phyloP scores from a whole-genome alignment of 2,888 invertebrate species.

The Nephrotoma flavescens region DNA sequence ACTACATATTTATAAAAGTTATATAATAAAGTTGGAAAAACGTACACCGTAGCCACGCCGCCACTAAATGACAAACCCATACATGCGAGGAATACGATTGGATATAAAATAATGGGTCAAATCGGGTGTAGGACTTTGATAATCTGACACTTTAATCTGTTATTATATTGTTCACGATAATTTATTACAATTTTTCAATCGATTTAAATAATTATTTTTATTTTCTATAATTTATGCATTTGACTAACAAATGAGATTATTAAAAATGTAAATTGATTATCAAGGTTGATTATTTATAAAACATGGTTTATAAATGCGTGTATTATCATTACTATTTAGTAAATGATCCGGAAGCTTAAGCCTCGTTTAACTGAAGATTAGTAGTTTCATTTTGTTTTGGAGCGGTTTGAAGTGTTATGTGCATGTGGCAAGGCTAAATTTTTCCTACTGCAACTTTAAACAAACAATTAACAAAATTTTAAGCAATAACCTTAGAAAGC shows the following conservation, averaged over 20 bases:
- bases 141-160: background rate
- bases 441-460: too few species aligned
- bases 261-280: background rate
- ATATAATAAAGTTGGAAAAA: background rate
- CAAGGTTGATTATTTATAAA: background rate
- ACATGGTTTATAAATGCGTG: background rate
- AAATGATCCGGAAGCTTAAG: background rate
- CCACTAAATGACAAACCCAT: background rate
- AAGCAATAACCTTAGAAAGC: too few species aligned
- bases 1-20: background rate
- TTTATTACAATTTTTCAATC: background rate
- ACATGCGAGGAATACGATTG: background rate
- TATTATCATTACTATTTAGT: background rate
- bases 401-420: too few species aligned
- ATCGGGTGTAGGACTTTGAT: background rate
- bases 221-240: background rate
- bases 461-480: too few species aligned
- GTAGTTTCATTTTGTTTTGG: too few species aligned
- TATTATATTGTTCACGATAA: background rate
- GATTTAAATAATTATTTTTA: background rate
- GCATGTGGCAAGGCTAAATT: too few species aligned
- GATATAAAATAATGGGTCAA: background rate
- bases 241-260: background rate
- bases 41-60: background rate
- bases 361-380: too few species aligned